These are phyloP conservation scores for Nemoura dubitans DNA, from an alignment of 2,888 invertebrate species.

Conservation along the genomic window DNA sequence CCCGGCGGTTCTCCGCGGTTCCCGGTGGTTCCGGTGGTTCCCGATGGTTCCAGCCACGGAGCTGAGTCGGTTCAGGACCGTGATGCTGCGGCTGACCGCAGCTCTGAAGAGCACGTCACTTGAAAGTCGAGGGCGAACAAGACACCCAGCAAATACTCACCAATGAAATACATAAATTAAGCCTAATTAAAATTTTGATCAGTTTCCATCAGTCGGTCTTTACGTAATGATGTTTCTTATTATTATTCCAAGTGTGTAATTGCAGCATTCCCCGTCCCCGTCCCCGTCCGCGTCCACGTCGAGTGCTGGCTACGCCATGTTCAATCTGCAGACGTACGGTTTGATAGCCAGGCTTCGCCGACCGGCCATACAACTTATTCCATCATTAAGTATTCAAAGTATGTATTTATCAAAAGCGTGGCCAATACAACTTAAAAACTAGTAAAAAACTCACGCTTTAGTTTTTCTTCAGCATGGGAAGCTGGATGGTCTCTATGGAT, in stretches of 20 bases:
- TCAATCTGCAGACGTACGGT: background rate
- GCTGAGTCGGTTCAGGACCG: no score
- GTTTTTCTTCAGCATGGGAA: slow-evolving; percentile 36
- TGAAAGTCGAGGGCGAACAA: background rate
- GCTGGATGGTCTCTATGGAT: slow-evolving; percentile 34
- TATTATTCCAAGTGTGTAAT: background rate
- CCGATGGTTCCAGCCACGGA: no score
- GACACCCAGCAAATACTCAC: background rate
- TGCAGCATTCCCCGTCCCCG: background rate
- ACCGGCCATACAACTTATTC: background rate
- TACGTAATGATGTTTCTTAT: background rate
- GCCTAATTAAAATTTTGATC: slow-evolving; percentile 18
- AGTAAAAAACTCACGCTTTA: slow-evolving; percentile 24
- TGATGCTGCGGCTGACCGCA: no score
- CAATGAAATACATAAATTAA: slow-evolving; percentile 18
- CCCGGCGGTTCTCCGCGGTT: background rate
- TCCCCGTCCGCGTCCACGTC: background rate
- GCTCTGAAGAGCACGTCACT: background rate
- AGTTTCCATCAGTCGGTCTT: background rate
- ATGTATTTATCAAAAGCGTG: slow-evolving; percentile 33
- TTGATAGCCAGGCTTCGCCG: no score
- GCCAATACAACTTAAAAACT: slow-evolving; percentile 39
- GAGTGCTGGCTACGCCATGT: background rate
- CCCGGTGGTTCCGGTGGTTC: no score
- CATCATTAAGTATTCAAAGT: slow-evolving; percentile 28